phyloP scores from a whole-genome alignment of 2,113 vertebrate genomes.

The Oriolus oriolus region DNA sequence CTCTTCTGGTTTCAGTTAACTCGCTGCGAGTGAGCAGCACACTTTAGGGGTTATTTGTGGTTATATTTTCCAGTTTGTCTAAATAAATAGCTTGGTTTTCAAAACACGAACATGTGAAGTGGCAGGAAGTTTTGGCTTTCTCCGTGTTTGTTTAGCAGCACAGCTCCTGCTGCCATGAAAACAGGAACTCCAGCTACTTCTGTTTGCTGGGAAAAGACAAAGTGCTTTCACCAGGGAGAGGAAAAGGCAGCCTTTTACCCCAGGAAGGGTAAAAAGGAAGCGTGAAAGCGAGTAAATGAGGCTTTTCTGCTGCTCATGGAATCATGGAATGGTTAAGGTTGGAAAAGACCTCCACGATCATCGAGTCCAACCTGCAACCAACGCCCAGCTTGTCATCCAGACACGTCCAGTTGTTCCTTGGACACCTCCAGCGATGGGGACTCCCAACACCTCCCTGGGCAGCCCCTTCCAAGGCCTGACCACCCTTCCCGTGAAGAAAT shows the following conservation, averaged over 20 bases:
- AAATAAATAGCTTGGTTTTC: background rate
- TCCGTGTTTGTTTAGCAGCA: background rate
- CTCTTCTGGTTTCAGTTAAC: background rate
- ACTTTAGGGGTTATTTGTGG: background rate
- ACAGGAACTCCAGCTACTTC: background rate
- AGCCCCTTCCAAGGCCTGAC: fast-evolving
- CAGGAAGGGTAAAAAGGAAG: background rate
- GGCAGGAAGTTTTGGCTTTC: conserved; percentile 17
- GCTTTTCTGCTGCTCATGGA: background rate
- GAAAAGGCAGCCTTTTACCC: background rate
- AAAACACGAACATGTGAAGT: background rate
- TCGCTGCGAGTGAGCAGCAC: background rate
- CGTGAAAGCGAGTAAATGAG: background rate
- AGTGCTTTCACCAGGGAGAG: background rate
- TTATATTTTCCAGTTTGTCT: background rate
- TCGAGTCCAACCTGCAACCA: fast-evolving
- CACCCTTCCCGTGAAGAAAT: background rate
- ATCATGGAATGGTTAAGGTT: background rate
- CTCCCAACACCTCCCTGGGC: background rate
- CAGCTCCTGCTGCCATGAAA: background rate
- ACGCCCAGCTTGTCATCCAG: background rate
- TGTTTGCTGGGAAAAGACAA: background rate
- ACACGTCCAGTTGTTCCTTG: fast-evolving
- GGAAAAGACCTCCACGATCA: background rate
- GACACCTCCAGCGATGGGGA: background rate